These are phyloP conservation scores for Liodrosophila aerea DNA, from an alignment of 2,888 invertebrate species.

Conservation along the genomic window DNA sequence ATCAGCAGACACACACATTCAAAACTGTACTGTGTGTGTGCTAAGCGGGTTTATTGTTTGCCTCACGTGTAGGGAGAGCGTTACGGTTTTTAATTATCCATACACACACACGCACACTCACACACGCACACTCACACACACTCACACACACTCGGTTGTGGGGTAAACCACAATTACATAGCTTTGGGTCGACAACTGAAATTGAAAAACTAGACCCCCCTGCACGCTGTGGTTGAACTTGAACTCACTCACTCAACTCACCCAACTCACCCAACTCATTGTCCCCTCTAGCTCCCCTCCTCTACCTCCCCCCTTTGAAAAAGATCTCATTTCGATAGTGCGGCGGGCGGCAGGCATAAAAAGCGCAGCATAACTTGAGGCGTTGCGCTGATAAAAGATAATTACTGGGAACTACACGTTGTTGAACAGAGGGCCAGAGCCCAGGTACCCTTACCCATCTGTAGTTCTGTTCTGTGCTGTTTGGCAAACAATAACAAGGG, in stretches of 20 bases:
- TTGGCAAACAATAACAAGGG: slow-evolving; percentile 45
- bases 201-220: slow-evolving; percentile 33
- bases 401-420: slow-evolving; percentile 35
- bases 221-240: slow-evolving; percentile 55
- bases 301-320: neutral
- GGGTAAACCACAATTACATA: neutral
- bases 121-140: too few species aligned
- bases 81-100: slow-evolving; percentile 28
- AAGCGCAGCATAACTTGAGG: slow-evolving; percentile 66
- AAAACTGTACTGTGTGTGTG: neutral
- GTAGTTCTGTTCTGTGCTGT: too few species aligned
- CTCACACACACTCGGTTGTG: too few species aligned
- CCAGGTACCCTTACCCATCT: slow-evolving; percentile 2
- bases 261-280: too few species aligned
- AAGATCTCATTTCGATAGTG: slow-evolving; percentile 14
- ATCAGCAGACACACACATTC: slow-evolving; percentile 23
- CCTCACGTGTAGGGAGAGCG: slow-evolving; percentile 31
- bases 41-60: slow-evolving; percentile 35
- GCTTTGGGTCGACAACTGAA: slow-evolving; percentile 4
- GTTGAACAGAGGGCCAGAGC: slow-evolving; percentile 5
- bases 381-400: slow-evolving; percentile 44
- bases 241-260: slow-evolving; percentile 54
- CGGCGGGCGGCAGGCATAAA: slow-evolving; percentile 16
- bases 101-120: slow-evolving; percentile 6
- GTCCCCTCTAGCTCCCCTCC: too few species aligned